These are phyloP conservation scores for Glossophaga mutica DNA, from an alignment of 2,797 vertebrate genomes.

Conservation along the genomic window DNA sequence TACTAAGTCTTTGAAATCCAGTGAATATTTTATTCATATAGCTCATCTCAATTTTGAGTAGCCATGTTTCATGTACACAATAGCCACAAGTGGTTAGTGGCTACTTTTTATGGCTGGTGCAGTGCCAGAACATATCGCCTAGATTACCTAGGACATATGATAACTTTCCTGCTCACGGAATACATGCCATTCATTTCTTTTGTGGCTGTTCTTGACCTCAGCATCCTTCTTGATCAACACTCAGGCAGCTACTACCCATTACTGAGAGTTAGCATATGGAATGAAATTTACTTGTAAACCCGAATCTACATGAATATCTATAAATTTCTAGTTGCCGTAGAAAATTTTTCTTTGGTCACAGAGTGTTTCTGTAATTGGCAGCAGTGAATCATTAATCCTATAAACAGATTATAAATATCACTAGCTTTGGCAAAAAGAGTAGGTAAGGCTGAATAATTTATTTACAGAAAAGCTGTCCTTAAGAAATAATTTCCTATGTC, in stretches of 20 bases:
- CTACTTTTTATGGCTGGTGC: neutral
- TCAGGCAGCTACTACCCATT: neutral
- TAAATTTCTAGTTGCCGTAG: neutral
- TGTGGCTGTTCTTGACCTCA: neutral
- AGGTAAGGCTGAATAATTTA: neutral
- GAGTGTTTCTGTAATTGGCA: neutral
- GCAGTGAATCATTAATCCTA: neutral
- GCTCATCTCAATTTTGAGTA: neutral
- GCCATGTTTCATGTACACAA: neutral
- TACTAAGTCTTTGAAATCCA: neutral
- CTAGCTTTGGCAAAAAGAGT: neutral
- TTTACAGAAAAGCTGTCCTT: neutral
- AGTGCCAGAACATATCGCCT: neutral
- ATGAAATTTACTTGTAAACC: neutral
- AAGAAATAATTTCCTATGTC: neutral
- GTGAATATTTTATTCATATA: neutral
- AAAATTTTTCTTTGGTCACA: neutral
- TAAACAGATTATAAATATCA: neutral
- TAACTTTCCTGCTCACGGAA: neutral
- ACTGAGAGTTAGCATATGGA: neutral
- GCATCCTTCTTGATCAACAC: neutral
- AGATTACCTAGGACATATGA: neutral
- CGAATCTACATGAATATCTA: neutral
- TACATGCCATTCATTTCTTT: neutral
- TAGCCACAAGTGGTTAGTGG: neutral